Percentiles rank a stretch among this genome's conserved stretches.
Evolutionary conservation across 2,888 invertebrate species (phyloP).

Genomic region (Ornithoptera alexandrae): DNA sequence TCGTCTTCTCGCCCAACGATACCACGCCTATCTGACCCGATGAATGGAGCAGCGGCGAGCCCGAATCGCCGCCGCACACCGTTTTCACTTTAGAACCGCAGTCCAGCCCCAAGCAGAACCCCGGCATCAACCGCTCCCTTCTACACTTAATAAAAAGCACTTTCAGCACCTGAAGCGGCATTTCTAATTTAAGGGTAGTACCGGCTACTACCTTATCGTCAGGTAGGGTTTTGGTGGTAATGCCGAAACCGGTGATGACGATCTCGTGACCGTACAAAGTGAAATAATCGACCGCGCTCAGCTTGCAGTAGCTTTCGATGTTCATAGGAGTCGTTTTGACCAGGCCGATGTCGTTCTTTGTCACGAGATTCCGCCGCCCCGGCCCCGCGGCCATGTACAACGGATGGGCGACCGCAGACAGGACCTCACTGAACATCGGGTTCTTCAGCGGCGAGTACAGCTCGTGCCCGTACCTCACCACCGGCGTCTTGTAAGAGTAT

Average conservation of each 20-base stretch:
- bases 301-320: background rate
- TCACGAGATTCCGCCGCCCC: background rate
- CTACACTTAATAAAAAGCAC: background rate
- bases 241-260: background rate
- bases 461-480: background rate
- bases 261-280: background rate
- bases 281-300: background rate
- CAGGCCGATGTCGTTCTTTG: background rate
- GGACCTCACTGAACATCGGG: background rate
- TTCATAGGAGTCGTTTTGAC: background rate
- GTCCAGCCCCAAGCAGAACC: background rate
- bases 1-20: background rate
- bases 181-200: background rate
- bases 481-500: background rate
- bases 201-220: background rate
- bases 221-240: background rate
- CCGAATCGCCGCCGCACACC: background rate
- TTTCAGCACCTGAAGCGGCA: background rate
- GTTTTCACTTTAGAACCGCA: background rate
- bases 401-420: background rate
- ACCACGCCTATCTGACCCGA: background rate
- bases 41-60: background rate
- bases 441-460: background rate
- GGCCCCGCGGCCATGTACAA: background rate
- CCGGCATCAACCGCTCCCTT: background rate